Percentiles rank a stretch among this genome's conserved stretches.
phyloP scores from a whole-genome alignment of 2,888 invertebrate genomes.

The Chloroclysta siterata region DNA sequence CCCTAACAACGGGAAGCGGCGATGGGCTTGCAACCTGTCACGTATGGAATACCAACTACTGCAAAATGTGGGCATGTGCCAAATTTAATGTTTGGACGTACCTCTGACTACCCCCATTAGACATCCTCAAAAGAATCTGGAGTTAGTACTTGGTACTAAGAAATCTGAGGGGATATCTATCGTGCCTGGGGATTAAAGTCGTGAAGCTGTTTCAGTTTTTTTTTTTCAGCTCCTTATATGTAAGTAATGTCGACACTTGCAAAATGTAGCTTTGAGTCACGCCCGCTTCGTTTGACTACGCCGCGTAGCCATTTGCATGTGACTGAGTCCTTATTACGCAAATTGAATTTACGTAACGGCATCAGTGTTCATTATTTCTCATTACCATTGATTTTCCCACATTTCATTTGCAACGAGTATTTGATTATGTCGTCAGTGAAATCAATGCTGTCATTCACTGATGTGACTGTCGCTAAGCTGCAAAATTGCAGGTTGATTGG shows the following conservation, averaged over 20 bases:
- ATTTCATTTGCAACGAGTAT: slow-evolving; percentile 12
- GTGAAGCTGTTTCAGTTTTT: no score
- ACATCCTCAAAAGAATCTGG: no score
- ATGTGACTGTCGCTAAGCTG: slow-evolving; percentile 12
- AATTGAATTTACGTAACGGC: slow-evolving; percentile 14
- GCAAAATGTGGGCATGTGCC: no score
- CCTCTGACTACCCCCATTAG: no score
- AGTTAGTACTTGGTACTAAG: no score
- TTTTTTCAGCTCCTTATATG: neutral
- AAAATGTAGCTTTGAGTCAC: slow-evolving; percentile 3
- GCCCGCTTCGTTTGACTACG: slow-evolving; percentile 1
- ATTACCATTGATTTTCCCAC: slow-evolving; percentile 19
- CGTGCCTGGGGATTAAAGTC: no score
- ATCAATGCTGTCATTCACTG: slow-evolving; percentile 21
- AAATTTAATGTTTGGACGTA: no score
- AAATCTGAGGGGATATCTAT: no score
- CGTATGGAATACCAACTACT: no score
- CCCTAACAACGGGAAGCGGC: no score
- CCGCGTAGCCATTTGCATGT: slow-evolving; percentile 5
- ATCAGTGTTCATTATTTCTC: slow-evolving; percentile 14
- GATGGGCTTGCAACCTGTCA: no score
- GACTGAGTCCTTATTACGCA: slow-evolving; percentile 10
- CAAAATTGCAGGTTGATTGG: slow-evolving; percentile 25
- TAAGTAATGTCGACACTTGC: neutral
- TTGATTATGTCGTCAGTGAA: slow-evolving; percentile 13